Percentiles rank a stretch among this genome's conserved stretches.
Evolutionary conservation across 2,113 vertebrate genomes (phyloP).

Genomic region (Centropristis striata): DNA sequence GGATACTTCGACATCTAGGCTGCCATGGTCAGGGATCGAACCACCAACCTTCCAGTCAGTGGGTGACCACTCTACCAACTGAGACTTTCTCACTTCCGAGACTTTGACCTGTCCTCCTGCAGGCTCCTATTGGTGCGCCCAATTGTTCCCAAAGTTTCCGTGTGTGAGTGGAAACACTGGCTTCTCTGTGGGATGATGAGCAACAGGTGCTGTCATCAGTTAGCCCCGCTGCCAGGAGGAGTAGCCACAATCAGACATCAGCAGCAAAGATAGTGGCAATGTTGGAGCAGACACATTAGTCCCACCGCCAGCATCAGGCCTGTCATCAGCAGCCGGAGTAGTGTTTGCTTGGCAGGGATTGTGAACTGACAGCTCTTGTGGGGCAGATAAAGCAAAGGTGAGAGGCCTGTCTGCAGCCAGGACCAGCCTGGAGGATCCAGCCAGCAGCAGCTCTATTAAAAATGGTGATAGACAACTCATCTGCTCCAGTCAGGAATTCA

Average conservation of each 20-base stretch:
- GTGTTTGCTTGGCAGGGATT: constrained; percentile 55
- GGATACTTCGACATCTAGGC: too few species aligned
- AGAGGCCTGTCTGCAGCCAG: constrained; percentile 20
- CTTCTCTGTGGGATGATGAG: neutral
- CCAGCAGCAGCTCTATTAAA: constrained; percentile 1
- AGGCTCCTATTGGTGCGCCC: neutral
- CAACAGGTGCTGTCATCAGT: constrained; percentile 55
- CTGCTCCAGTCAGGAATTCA: constrained; percentile 9
- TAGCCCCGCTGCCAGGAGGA: constrained; percentile 25
- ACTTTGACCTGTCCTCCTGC: neutral
- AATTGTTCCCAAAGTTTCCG: neutral
- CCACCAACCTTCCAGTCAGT: too few species aligned
- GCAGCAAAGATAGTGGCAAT: constrained; percentile 36
- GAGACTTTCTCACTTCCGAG: too few species aligned
- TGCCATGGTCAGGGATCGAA: too few species aligned
- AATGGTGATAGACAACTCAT: neutral
- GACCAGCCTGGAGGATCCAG: neutral
- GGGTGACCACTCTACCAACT: too few species aligned
- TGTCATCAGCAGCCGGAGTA: constrained; percentile 47
- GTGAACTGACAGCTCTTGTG: constrained; percentile 54
- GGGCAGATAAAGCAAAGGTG: constrained; percentile 60
- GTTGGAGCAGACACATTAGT: constrained; percentile 57
- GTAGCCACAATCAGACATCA: constrained; percentile 20
- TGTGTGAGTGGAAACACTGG: neutral
- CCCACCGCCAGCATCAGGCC: constrained; percentile 44